Percentiles rank a stretch among this genome's conserved stretches.
These are phyloP conservation scores for Leptatherina wallacei DNA, from an alignment of 2,797 vertebrate genomes.

Conservation along the genomic window DNA sequence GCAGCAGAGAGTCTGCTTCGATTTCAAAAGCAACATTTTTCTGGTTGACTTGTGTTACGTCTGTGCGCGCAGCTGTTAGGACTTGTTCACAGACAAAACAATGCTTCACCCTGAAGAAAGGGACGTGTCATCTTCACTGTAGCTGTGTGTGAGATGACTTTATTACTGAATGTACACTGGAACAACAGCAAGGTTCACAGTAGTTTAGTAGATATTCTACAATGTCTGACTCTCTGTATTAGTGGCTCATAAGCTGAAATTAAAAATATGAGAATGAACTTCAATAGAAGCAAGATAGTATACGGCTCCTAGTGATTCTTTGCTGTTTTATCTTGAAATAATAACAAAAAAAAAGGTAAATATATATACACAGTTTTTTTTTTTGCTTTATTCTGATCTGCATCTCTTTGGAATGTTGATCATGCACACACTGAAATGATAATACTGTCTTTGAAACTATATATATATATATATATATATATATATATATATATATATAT, in stretches of 20 bases:
- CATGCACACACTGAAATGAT: too few species aligned
- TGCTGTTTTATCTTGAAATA: too few species aligned
- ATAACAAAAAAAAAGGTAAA: too few species aligned
- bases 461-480: too few species aligned
- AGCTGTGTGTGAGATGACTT: constrained; percentile 3
- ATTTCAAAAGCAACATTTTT: constrained; percentile 29
- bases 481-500: too few species aligned
- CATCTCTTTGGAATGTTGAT: too few species aligned
- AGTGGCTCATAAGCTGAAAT: too few species aligned
- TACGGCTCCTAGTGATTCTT: neutral
- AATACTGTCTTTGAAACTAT: too few species aligned
- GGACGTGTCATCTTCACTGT: constrained; percentile 16
- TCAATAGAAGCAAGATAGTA: neutral
- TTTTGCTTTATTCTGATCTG: too few species aligned
- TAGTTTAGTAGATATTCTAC: neutral
- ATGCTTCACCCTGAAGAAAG: constrained; percentile 24
- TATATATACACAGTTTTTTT: too few species aligned
- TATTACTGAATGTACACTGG: constrained; percentile 1
- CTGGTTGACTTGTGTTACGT: constrained; percentile 18
- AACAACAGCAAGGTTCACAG: constrained; percentile 3
- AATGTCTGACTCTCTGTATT: neutral
- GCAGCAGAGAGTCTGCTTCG: neutral
- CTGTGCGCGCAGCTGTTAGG: constrained; percentile 1
- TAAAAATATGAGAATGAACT: neutral
- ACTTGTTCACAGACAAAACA: constrained; percentile 7